Base-by-base conservation (phyloP, 2,888 invertebrate genomes). In the Parochlus steinenii region DNA sequence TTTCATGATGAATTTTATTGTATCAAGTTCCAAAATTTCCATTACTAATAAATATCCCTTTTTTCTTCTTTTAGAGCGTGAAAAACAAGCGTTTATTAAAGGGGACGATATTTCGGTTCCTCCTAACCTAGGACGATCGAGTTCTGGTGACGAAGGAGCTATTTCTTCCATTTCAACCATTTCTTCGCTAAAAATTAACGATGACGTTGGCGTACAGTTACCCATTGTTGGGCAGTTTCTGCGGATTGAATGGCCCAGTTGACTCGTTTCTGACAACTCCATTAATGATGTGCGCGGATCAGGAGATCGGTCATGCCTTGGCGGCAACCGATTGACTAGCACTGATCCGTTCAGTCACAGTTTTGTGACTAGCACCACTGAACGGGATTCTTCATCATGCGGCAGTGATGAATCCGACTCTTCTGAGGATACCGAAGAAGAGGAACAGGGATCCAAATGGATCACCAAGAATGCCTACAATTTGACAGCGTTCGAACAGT, bases 171-270 rank as follows among this genome's bases (percentile, higher is more conserved):
- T 12, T 17, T 32, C 26, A 25, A 37, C 32, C 28, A 32, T n/a
- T 17, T 15, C 31, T 4, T 30, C 15, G n/a, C 12, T 23, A 8
- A 35, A 34, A 28, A 32, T 31, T 10, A 31, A 22, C 11, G 32
- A 39, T 17, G 42, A 41, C 37, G 43, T 62, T 57, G 63, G 67
- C 54, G 30, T 20, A 47, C 70, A 70, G 53, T 68, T 75, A 63
- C 83, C 83, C 64, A 70, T 76, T 56, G 83, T 83, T 57, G 83
- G 82, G 56, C 77, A 85, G 49, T 87, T n/a, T n/a, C n/a, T 85
- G 85, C 86, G 85, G 62, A 75, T 78, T 65, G 86, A 87, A 64
- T 89, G 87, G 89, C 89, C 89, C 68, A 87, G 87, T 86, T 89
- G 89, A 89, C 87, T 89, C 87, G 78, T 73, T 71, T 63, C 65